phyloP scores from a whole-genome alignment of 2,888 invertebrate genomes.

The Thecophora atra region DNA sequence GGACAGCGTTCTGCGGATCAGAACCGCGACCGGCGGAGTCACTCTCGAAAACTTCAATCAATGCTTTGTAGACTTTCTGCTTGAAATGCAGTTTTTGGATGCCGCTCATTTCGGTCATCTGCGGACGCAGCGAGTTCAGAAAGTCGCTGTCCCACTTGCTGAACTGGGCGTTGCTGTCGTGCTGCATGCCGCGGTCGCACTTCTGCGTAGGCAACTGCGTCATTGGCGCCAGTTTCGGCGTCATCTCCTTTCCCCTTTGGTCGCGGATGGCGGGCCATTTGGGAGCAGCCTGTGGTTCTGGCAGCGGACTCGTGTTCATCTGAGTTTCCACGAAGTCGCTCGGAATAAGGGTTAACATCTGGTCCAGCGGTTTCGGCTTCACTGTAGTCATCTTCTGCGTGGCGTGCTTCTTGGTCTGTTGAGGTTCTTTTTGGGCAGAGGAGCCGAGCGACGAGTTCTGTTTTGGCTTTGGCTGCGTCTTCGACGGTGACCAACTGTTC shows the following conservation, averaged over 20 bases:
- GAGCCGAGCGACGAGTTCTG: background rate
- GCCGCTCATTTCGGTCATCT: slow-evolving; percentile 57
- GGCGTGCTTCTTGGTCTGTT: background rate
- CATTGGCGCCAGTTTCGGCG: background rate
- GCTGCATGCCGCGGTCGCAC: slow-evolving; percentile 33
- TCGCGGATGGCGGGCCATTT: background rate
- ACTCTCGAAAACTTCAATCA: slow-evolving; percentile 60
- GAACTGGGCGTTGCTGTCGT: slow-evolving; percentile 14
- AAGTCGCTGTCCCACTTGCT: slow-evolving; percentile 52
- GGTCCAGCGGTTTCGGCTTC: background rate
- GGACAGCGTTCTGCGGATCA: slow-evolving; percentile 46
- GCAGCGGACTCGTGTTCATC: background rate
- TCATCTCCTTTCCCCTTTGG: background rate
- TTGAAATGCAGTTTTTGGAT: slow-evolving; percentile 61
- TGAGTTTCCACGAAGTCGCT: slow-evolving; percentile 19
- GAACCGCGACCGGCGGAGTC: slow-evolving; percentile 51
- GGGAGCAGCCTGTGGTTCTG: background rate
- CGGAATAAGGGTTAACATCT: background rate
- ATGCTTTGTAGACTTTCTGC: slow-evolving; percentile 52
- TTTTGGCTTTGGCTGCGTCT: background rate
- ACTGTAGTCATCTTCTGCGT: background rate
- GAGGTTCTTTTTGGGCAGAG: background rate
- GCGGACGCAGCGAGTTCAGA: slow-evolving; percentile 51
- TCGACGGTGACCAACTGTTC: background rate
- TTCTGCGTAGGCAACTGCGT: background rate